Evolutionary conservation across 2,797 vertebrate species (phyloP), one percentile per base, ranked within the genome.

Genomic region (Neopelma chrysocephalum): DNA sequence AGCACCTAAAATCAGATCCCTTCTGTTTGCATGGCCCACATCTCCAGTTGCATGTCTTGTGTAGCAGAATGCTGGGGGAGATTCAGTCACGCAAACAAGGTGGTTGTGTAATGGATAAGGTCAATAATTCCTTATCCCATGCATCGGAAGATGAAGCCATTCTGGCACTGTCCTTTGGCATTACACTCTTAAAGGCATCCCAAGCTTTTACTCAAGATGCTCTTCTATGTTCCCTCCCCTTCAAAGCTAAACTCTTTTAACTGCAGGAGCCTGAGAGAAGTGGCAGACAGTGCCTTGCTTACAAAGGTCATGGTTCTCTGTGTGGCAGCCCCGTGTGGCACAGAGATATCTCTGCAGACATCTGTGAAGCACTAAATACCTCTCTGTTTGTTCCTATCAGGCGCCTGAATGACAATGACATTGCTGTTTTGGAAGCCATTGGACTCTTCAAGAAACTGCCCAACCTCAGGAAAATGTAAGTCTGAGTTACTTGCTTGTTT

Each of bases 351-450:
- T 47, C 32, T 76, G 1, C 7, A 78, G 85, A 47, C 26, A 77
- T 48, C 51, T 79, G 34, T 85, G 50, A 58, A 66, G 32, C 47
- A 82, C 75, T 94, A 89, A 90, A 73, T 90, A 36, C n/a, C 66
- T 95, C 61, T 88, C n/a, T 94, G 56, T 94, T 97, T 90, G 89
- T 97, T 97, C 87, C 96, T 87, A 42, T 47, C 75, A 99, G 99
- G 97, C 98, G 99, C 89, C 97, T 99, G 96, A 99, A 99, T n/a
- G 99, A 99, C 98, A 99, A 99, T 79, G 99, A 99, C 61, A 99
- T 99, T 96, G 97, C 98, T 36, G 76, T 99, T 54, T 97, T 99
- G 95, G 99, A 99, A 94, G 98, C 98, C 76, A 92, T 98, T 0
- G 98, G 99, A 84, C 98, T 98, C 65, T 99, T 99, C 96, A 99